Evolutionary conservation across 2,888 invertebrate genomes (phyloP).

Genomic region (Drosophila diplacantha): DNA sequence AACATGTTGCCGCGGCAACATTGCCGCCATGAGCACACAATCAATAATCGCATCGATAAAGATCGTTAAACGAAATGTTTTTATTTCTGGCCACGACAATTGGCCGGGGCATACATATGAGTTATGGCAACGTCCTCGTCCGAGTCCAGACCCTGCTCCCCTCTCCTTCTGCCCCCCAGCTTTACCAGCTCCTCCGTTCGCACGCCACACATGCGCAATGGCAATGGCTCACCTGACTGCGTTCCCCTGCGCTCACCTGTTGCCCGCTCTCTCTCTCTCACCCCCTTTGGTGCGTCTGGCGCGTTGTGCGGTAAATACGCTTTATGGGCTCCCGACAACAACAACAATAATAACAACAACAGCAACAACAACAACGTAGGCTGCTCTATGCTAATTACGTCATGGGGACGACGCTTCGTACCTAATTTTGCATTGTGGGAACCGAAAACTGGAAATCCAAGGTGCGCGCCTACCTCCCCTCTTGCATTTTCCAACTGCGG

Average conservation of each 20-base stretch:
- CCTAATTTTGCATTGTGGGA: constrained; percentile 77
- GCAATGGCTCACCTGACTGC: constrained; percentile 62
- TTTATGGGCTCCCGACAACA: constrained; percentile 71
- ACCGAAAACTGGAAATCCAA: constrained; percentile 77
- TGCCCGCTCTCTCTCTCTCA: neutral
- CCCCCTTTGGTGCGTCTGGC: constrained; percentile 54
- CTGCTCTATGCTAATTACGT: constrained; percentile 77
- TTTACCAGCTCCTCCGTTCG: constrained; percentile 46
- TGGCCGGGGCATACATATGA: constrained; percentile 46
- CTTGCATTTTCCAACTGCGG: constrained; percentile 64
- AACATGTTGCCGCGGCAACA: constrained; percentile 55
- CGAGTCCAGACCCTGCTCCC: constrained; percentile 18
- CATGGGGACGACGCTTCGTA: constrained; percentile 75
- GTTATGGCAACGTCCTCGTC: constrained; percentile 45
- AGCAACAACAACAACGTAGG: constrained; percentile 29
- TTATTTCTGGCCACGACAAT: constrained; percentile 67
- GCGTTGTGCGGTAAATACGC: constrained; percentile 74
- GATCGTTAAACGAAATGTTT: constrained; percentile 75
- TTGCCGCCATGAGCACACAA: constrained; percentile 60
- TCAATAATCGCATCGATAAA: constrained; percentile 78
- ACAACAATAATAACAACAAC: constrained; percentile 23
- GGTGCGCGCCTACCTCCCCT: constrained; percentile 42
- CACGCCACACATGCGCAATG: constrained; percentile 65
- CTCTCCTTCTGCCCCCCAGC: neutral
- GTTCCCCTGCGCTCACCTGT: constrained; percentile 7